A percentile compares a stretch with the other conserved stretches of the same genome.
Conservation (phyloP, 2,888 invertebrate genomes). For the Polia nebulosa region DNA sequence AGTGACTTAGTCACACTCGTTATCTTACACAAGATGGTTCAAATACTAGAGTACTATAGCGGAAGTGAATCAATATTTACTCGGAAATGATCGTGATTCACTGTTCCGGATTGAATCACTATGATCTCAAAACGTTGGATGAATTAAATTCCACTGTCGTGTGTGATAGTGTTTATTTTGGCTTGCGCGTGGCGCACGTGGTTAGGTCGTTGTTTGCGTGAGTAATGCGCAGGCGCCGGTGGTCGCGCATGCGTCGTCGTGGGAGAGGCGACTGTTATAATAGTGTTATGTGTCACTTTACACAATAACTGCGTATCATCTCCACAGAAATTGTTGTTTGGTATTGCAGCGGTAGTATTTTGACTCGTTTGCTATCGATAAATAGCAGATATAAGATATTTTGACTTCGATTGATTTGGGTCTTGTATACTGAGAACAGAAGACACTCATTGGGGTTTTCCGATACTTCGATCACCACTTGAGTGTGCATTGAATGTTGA, state of each 20-base stretch:
- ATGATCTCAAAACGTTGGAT: slow-evolving; percentile 56
- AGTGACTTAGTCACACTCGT: slow-evolving; percentile 54
- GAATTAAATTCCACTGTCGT: slow-evolving; percentile 60
- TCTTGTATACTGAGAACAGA: background rate
- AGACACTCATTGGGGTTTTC: slow-evolving; percentile 15
- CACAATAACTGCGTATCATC: slow-evolving; percentile 18
- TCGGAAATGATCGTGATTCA: slow-evolving; percentile 83
- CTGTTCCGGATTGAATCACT: slow-evolving; percentile 81
- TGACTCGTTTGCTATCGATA: background rate
- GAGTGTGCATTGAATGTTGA: slow-evolving; percentile 1
- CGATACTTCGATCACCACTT: background rate
- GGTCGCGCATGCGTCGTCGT: slow-evolving; percentile 59
- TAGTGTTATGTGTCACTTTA: slow-evolving; percentile 59
- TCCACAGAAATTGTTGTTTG: background rate
- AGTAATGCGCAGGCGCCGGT: slow-evolving; percentile 61
- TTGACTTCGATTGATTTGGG: background rate
- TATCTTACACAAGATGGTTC: slow-evolving; percentile 65
- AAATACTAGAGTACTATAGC: slow-evolving; percentile 66
- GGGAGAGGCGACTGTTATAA: slow-evolving; percentile 64
- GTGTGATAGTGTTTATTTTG: slow-evolving; percentile 68
- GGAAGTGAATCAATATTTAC: slow-evolving; percentile 86
- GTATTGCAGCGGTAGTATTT: background rate
- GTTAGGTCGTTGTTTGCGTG: slow-evolving; percentile 46
- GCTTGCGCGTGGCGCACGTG: slow-evolving; percentile 56
- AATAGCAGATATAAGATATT: background rate